A percentile compares a stretch with the other conserved stretches of the same genome.
Evolutionary conservation across 2,113 vertebrate genomes (phyloP).

Genomic region (Calyptomena viridis): DNA sequence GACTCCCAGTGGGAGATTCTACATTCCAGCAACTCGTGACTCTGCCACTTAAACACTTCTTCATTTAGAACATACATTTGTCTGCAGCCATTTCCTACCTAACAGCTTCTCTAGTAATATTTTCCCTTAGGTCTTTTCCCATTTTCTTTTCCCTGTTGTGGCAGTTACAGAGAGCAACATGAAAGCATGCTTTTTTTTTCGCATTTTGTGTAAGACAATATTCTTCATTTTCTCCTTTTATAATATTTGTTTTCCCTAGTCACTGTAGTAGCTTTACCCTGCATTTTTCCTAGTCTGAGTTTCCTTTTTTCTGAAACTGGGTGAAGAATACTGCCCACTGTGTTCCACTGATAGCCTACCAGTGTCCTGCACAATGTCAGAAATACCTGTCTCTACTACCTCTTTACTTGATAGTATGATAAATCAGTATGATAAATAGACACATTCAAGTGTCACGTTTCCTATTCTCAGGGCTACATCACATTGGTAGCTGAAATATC

Average conservation of each 20-base stretch:
- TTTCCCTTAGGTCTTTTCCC: background rate
- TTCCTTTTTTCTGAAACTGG: background rate
- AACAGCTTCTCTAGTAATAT: background rate
- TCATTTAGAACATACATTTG: background rate
- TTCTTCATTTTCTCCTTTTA: background rate
- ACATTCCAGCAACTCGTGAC: background rate
- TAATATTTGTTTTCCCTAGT: background rate
- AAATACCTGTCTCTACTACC: background rate
- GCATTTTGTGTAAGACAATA: background rate
- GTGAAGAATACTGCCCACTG: background rate
- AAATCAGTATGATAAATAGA: background rate
- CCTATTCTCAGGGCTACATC: background rate
- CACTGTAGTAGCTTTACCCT: background rate
- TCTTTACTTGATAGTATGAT: too few species aligned
- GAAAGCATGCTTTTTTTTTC: background rate
- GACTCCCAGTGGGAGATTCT: background rate
- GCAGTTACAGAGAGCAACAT: background rate
- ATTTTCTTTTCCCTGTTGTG: background rate
- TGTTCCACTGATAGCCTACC: background rate
- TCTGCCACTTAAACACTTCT: background rate
- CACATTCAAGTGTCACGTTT: background rate
- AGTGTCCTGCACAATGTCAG: background rate
- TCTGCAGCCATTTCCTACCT: background rate
- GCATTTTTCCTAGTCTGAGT: background rate
- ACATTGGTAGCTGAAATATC: background rate